phyloP scores from a whole-genome alignment of 2,797 vertebrate species.

The Leucoraja ocellata region DNA sequence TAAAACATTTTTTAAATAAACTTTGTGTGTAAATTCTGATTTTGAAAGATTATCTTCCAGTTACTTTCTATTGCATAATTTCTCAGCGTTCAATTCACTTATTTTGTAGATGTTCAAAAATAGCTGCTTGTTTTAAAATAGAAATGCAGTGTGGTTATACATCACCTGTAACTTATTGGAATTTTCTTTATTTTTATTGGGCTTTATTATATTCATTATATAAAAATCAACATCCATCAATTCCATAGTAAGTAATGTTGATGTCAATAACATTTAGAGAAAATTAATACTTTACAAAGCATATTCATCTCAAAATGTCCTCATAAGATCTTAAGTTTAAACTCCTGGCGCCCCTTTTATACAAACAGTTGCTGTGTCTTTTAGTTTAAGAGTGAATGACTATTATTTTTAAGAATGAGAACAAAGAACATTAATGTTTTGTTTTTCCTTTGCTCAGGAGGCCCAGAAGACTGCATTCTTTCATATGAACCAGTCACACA shows the following conservation, averaged over 20 bases:
- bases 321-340: background rate
- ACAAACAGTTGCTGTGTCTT: background rate
- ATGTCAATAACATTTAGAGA: background rate
- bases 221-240: background rate
- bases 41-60: background rate
- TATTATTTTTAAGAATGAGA: background rate
- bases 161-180: background rate
- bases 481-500: constrained; percentile 90
- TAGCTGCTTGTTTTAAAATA: background rate
- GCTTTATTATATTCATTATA: background rate
- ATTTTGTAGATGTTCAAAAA: background rate
- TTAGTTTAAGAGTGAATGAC: background rate
- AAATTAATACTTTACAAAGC: background rate
- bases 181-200: background rate
- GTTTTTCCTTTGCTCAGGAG: constrained; percentile 68
- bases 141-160: background rate
- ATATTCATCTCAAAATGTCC: constrained; percentile 5
- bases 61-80: background rate
- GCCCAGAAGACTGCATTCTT: constrained; percentile 86
- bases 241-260: background rate
- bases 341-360: background rate
- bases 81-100: background rate
- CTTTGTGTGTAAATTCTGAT: background rate
- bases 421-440: constrained; percentile 40
- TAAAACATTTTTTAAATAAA: background rate